A percentile compares a stretch with the other conserved stretches of the same genome.
These are phyloP conservation scores for Clusia tigrina DNA, from an alignment of 2,888 invertebrate genomes.

Conservation along the genomic window DNA sequence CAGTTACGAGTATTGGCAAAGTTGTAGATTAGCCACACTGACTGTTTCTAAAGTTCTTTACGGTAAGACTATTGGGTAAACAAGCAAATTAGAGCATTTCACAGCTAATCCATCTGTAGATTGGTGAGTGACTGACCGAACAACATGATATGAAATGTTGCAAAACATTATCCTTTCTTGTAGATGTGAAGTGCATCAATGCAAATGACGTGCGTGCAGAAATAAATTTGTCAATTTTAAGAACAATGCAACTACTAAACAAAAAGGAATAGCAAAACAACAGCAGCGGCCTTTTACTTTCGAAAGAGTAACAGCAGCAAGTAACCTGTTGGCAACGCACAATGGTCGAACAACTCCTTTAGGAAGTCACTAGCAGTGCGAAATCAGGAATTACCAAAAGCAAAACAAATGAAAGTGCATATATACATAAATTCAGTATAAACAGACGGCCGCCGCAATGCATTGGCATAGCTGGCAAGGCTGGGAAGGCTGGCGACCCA, in stretches of 20 bases:
- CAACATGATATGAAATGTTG: constrained; percentile 21
- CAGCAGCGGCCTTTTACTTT: background rate
- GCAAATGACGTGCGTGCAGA: constrained; percentile 2
- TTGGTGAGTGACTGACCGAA: constrained; percentile 30
- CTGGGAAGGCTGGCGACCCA: no score
- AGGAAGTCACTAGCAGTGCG: background rate
- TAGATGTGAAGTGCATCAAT: background rate
- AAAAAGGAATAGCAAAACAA: background rate
- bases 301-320: background rate
- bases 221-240: constrained; percentile 1
- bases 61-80: constrained; percentile 42
- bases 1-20: constrained; percentile 11
- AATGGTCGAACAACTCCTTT: background rate
- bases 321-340: background rate
- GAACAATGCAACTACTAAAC: background rate
- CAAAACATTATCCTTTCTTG: constrained; percentile 21
- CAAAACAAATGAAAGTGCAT: background rate
- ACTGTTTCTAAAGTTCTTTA: background rate
- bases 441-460: background rate
- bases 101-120: constrained; percentile 53
- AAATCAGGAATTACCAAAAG: background rate
- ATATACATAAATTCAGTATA: no score
- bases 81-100: constrained; percentile 56
- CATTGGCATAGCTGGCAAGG: background rate
- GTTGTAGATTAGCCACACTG: background rate